phyloP scores from a whole-genome alignment of 2,888 invertebrate genomes.

The Drosophila mayaguana region DNA sequence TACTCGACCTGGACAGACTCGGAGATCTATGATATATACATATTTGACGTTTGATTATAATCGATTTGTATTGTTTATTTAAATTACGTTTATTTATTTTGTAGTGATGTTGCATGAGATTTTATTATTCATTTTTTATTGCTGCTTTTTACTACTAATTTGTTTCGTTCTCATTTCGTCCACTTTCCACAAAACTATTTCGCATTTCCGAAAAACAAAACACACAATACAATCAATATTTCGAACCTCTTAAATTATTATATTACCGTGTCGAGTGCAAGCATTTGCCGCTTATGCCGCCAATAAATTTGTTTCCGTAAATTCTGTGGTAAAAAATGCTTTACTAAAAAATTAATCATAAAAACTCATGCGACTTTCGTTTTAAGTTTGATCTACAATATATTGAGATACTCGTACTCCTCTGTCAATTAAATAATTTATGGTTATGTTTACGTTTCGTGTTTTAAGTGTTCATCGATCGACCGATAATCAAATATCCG shows the following conservation, averaged over 20 bases:
- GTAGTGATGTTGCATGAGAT: constrained; percentile 85
- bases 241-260: background rate
- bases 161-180: constrained; percentile 44
- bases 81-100: constrained; percentile 68
- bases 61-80: constrained; percentile 57
- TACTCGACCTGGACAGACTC: constrained; percentile 31
- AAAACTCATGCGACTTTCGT: constrained; percentile 85
- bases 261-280: constrained; percentile 26
- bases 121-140: constrained; percentile 85
- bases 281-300: constrained; percentile 63
- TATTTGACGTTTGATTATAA: constrained; percentile 42
- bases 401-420: constrained; percentile 56
- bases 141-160: constrained; percentile 83
- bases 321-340: constrained; percentile 75
- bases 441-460: constrained; percentile 64
- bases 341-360: constrained; percentile 85
- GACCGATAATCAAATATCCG: constrained; percentile 35
- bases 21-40: constrained; percentile 10
- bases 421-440: constrained; percentile 60
- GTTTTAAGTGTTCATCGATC: constrained; percentile 58
- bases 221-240: constrained; percentile 39
- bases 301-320: constrained; percentile 31
- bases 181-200: constrained; percentile 45
- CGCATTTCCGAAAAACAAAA: constrained; percentile 19
- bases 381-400: constrained; percentile 73